Base-by-base conservation (phyloP, 2,888 invertebrate genomes). In the Maniola hyperantus region DNA sequence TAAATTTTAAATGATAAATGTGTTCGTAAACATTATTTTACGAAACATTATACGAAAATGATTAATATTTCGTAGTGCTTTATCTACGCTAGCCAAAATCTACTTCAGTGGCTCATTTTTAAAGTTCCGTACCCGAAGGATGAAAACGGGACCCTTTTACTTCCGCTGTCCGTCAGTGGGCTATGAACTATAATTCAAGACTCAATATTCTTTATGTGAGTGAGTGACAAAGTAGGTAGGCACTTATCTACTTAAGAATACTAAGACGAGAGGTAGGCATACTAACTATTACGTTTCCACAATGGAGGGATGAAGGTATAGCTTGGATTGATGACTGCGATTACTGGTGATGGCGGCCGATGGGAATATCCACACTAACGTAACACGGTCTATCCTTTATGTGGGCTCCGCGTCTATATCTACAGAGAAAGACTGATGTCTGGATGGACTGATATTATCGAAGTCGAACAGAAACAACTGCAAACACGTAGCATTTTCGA, bases 41-140 rank as follows among this genome's bases (percentile, higher is more conserved):
- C n/a, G n/a, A n/a, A n/a, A n/a, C n/a, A n/a, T n/a, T n/a, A n/a
- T n/a, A n/a, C n/a, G n/a, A n/a, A n/a, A n/a, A n/a, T n/a, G n/a
- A n/a, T n/a, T 44, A 15, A 55, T 46, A 55, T 46, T 51, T 20
- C n/a, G 26, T 33, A 15, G 2, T 15, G 46, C 33, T 15, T 48
- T 60, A 34, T 33, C n/a, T n/a, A 39, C 20, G 65, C 65, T 44
- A 66, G 61, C 44, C 72, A 74, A 83, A 83, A 83, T 84, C 83
- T 83, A 84, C 81, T 80, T 81, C 78, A 78, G 78, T 75, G 72
- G 76, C 74, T 83, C 81, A 83, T 83, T 85, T 83, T 83, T 84
- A n/a, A n/a, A n/a, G n/a, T n/a, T n/a, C n/a, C n/a, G n/a, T n/a
- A n/a, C n/a, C n/a, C n/a, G n/a, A n/a, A n/a, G n/a, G n/a, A n/a